A percentile compares a stretch with the other conserved stretches of the same genome.
phyloP scores from a whole-genome alignment of 2,797 vertebrate genomes.

The Spondyliosoma cantharus region DNA sequence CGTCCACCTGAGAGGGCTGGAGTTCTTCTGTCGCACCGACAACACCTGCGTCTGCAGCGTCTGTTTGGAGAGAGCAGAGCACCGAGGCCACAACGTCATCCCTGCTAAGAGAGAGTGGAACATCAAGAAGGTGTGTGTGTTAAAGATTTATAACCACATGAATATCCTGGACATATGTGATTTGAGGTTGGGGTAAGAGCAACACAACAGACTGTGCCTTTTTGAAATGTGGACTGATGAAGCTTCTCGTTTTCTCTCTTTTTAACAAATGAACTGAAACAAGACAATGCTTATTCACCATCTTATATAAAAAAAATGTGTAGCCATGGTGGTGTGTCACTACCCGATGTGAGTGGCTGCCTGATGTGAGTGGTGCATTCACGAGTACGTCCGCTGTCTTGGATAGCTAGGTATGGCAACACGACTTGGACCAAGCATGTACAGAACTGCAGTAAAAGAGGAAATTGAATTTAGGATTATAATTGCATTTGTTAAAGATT shows the following conservation, averaged over 20 bases:
- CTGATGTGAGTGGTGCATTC: too few relatives aligned
- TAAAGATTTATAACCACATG: background rate
- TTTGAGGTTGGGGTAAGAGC: background rate
- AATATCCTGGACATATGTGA: background rate
- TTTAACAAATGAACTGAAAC: background rate
- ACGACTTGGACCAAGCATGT: too few relatives aligned
- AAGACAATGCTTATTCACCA: background rate
- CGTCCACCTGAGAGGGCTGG: constrained; percentile 70
- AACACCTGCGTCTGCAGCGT: constrained; percentile 75
- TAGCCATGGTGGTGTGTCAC: too few relatives aligned
- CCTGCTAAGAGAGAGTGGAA: constrained; percentile 81
- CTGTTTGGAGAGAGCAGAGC: constrained; percentile 73
- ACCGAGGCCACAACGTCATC: constrained; percentile 72
- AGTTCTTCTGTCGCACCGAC: constrained; percentile 80
- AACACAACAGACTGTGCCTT: background rate
- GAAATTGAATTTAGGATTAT: too few relatives aligned
- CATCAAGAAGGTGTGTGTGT: constrained; percentile 75
- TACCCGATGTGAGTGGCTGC: too few relatives aligned
- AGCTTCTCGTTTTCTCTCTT: too few relatives aligned
- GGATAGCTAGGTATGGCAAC: too few relatives aligned
- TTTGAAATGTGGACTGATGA: too few relatives aligned
- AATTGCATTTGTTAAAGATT: too few relatives aligned
- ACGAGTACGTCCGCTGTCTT: too few relatives aligned
- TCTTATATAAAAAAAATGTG: too few relatives aligned
- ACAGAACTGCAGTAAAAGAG: too few relatives aligned